A percentile compares a stretch with the other conserved stretches of the same genome.
Conservation (phyloP, 2,888 invertebrate species). For the Vesta saturnalis region DNA sequence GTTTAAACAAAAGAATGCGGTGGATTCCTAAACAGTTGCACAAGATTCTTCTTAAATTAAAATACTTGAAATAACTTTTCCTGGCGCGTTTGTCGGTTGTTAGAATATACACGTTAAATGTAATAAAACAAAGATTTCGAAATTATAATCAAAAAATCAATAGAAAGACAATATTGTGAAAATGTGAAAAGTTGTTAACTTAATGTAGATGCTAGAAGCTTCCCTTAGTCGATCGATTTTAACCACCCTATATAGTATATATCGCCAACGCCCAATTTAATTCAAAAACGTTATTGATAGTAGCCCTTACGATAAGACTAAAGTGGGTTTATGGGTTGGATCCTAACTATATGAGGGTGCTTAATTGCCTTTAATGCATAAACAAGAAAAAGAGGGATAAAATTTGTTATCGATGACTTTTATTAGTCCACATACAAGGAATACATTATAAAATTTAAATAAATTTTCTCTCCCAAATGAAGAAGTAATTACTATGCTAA, state of each 20-base stretch:
- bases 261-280: conserved; percentile 26
- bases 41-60: conserved; percentile 16
- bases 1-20: neutral
- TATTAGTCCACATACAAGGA: conserved; percentile 31
- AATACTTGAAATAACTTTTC: conserved; percentile 24
- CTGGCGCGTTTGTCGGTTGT: conserved; percentile 1
- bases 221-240: conserved; percentile 26
- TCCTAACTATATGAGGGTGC: conserved; percentile 28
- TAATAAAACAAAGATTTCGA: neutral
- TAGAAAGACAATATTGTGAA: conserved; percentile 28
- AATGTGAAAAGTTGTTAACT: conserved; percentile 27
- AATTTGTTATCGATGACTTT: conserved; percentile 32
- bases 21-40: conserved; percentile 10
- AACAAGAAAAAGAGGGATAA: conserved; percentile 18
- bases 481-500: too few relatives aligned
- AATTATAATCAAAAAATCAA: conserved; percentile 29
- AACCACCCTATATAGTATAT: conserved; percentile 24
- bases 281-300: conserved; percentile 19
- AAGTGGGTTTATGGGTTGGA: conserved; percentile 30
- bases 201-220: conserved; percentile 6
- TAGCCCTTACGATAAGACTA: conserved; percentile 15
- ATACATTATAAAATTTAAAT: too few relatives aligned
- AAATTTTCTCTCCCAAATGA: too few relatives aligned
- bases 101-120: neutral
- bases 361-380: conserved; percentile 36